Conservation (phyloP, 2,113 vertebrate species). For the Tachuris rubrigastra region DNA sequence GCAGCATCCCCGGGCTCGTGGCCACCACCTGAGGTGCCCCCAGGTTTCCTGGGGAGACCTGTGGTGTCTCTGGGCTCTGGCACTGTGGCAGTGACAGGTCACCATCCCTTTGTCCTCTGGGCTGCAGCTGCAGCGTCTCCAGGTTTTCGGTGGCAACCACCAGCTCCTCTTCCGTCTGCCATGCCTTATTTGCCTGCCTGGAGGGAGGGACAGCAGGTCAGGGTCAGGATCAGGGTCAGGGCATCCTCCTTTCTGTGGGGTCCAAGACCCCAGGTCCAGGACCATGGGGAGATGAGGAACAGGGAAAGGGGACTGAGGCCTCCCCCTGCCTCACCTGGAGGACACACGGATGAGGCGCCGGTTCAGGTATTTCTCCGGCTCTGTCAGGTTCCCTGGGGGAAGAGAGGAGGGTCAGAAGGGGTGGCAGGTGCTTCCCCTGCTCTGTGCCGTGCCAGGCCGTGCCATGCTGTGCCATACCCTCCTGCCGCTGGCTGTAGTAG, state of each 20-base stretch:
- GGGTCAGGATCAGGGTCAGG: not conserved
- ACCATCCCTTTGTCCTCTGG: not conserved
- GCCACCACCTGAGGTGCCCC: not conserved
- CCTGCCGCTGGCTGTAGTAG: slow-evolving; percentile 78
- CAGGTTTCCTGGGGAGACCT: not conserved
- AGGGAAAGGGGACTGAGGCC: rapidly evolving
- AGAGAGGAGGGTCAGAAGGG: not conserved
- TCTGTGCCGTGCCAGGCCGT: rapidly evolving
- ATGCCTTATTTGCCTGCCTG: not conserved
- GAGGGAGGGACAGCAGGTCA: rapidly evolving
- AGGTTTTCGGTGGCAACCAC: not conserved
- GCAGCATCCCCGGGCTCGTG: rapidly evolving
- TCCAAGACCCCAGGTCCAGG: not conserved
- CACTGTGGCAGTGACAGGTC: not conserved
- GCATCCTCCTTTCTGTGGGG: rapidly evolving
- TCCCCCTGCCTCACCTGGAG: slow-evolving; percentile 58
- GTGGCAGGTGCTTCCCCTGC: rapidly evolving
- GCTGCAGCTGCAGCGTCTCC: slow-evolving; percentile 8
- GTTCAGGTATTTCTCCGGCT: slow-evolving; percentile 69
- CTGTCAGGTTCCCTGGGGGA: slow-evolving; percentile 28
- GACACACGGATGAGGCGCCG: slow-evolving; percentile 74
- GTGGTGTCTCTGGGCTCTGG: not conserved
- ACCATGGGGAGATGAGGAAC: not conserved
- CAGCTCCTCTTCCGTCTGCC: slow-evolving; percentile 13
- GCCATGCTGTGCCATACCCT: not conserved